Base-by-base conservation (phyloP, 2,797 vertebrate species). In the Diceros bicornis region DNA sequence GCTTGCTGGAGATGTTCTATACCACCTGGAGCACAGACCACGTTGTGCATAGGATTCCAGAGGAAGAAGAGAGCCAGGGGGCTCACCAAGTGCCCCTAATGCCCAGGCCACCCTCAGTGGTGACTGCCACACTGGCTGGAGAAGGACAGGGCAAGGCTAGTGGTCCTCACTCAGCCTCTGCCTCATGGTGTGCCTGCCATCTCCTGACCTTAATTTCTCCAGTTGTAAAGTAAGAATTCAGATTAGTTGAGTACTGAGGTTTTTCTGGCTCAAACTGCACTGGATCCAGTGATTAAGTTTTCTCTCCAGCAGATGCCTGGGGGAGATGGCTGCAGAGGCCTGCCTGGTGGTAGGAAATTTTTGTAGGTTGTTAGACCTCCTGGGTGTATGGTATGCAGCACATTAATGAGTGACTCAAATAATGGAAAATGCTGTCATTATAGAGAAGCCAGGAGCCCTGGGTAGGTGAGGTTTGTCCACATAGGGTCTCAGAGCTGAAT, bases 1-100 rank as follows among this genome's bases (percentile, higher is more conserved):
- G n/a, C 9, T 34, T 61, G 4, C 69, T 72, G 50, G 23, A 44
- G 29, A 34, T 47, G 6, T 27, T 69, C 59, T 50, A 11, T 47
- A 18, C 21, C 27, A n/a, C 13, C 16, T 71, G 64, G 29, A 52
- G 50, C 34, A 9, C 17, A 7, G 55, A 66, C 10, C 32, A 32
- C 16, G 8, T 2, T 62, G 41, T 71, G 12, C 1, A 4, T 52
- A 71, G 75, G 75, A n/a, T 37, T 69, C 27, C 17, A 41, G 75
- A 23, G 34, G 89, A 71, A 32, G 41, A 71, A 41, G 57, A 62
- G 50, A 89, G 71, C 61, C 41, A 9, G 13, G 27, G 29, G 4
- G 6, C 4, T 64, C 37, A 23, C 62, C 44, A 6, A 0, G 10
- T 18, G 16, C 27, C 13, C 9, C 5, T 41, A 29, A 6, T 1